A percentile compares a stretch with the other conserved stretches of the same genome.
These are phyloP conservation scores for Lutraria lutraria DNA, from an alignment of 2,888 invertebrate species.

Conservation along the genomic window DNA sequence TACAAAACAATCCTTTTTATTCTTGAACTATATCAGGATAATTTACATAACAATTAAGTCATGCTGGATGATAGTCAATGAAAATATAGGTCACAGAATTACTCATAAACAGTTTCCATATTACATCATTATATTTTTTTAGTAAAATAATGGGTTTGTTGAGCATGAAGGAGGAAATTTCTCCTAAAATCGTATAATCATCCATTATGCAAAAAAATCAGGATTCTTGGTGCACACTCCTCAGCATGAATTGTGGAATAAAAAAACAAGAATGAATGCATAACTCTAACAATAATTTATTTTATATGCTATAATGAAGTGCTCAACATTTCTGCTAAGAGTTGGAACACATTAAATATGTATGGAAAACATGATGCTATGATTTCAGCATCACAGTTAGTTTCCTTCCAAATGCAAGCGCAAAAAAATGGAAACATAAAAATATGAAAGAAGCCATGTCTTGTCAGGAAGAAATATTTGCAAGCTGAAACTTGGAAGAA, in stretches of 20 bases:
- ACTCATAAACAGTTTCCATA: constrained; percentile 12
- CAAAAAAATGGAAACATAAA: background rate
- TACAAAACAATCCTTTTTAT: background rate
- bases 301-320: constrained; percentile 9
- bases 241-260: constrained; percentile 12
- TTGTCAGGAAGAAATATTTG: background rate
- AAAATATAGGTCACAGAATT: constrained; percentile 12
- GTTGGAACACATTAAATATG: background rate
- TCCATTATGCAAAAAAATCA: background rate
- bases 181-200: background rate
- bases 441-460: constrained; percentile 5
- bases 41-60: constrained; percentile 8
- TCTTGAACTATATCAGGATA: background rate
- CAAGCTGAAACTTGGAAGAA: background rate
- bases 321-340: background rate
- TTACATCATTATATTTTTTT: background rate
- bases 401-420: background rate
- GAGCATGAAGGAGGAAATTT: background rate
- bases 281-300: background rate
- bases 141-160: constrained; percentile 11
- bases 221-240: constrained; percentile 1
- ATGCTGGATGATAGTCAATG: background rate
- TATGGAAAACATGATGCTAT: constrained; percentile 2
- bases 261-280: background rate
- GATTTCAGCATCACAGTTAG: background rate